Evolutionary conservation across 2,797 vertebrate species (phyloP), one percentile per base, ranked within the genome.

Genomic region (Sciurus carolinensis): DNA sequence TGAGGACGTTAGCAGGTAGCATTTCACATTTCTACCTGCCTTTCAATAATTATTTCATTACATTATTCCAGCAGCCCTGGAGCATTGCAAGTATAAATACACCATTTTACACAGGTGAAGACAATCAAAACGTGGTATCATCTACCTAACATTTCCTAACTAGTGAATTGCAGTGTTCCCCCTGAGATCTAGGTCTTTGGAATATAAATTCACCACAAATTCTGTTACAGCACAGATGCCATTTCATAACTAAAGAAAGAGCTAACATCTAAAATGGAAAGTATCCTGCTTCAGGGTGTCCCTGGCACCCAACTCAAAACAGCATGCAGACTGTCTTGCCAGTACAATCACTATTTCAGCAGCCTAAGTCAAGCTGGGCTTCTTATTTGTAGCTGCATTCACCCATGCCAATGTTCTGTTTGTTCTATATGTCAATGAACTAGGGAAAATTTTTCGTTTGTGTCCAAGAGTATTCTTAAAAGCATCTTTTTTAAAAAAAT

Each of bases 171-270:
- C 18, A 59, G 11, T 30, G 52, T 47, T 81, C 12, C 22, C 36
- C 5, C 6, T 20, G 50, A 36, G 39, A 79, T 80, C 14, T 36
- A 76, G 20, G 28, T 81, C 13, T 90, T 44, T 76, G 26, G 24
- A 64, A 42, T 42, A 66, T 39, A 94, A 50, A 83, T 66, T 75
- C 30, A 82, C 24, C 42, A 42, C 75, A 90, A 82, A 90, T 88
- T 92, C 44, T 91, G 47, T 88, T 88, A 89, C 14, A 80, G 54
- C 33, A 69, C 62, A 95, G 64, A 89, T 83, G 57, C 20, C 33
- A 85, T 82, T 94, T 86, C 77, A 30, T 89, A 83, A 82, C 87
- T 69, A 92, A 94, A 94, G 39, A 67, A 88, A 90, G 42, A 64
- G 12, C 52, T 88, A 47, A 42, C n/a, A 64, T 89, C 30, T 92